Evolutionary conservation across 2,888 invertebrate genomes (phyloP), one percentile per base, ranked within the genome.

Genomic region (Drosophila subsilvestris): DNA sequence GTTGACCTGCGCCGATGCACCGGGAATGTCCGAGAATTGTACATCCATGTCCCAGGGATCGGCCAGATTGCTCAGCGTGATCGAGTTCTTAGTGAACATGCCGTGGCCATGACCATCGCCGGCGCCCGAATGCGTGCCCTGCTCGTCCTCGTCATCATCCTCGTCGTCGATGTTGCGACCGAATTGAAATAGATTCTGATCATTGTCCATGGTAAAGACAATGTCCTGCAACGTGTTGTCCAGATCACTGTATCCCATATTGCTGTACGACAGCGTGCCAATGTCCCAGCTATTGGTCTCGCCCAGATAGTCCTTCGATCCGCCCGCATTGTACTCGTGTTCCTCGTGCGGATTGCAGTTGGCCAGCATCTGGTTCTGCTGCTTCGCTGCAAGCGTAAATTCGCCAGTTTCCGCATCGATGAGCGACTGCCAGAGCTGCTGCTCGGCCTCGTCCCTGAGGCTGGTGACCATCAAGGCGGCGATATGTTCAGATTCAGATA

Each of bases 391-490:
- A 62, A 87, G 75, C 3, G 87, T 86, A 22, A 92, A 87, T 57
- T 92, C 91, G 55, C 92, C 92, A 37, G 88, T 80, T 56, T 88
- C 87, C 50, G 80, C 74, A 75, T 91, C 86, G 51, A 88, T 88
- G 71, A 92, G 86, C 63, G 93, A 91, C 60, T 91, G 88, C 91
- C 93, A 93, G 58, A 93, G 91, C 72, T 93, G 92, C 47, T 93
- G 92, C 81, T 94, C 92, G 80, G 93, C 91, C 73, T 93, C 93
- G 75, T 93, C 92, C 63, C 66, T 83, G 74, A 95, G 88, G 89
- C 91, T 93, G 78, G 92, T 93, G 84, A 93, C 92, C 78, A 94
- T 93, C 89, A 93, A 91, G 83, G 93, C 92, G 90, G 93, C 93
- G 88, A 93, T 93, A 90, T 93, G 92, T 91, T 93, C 93, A 86